Conservation (phyloP, 2,113 vertebrate genomes). For the Sapayoa aenigma region DNA sequence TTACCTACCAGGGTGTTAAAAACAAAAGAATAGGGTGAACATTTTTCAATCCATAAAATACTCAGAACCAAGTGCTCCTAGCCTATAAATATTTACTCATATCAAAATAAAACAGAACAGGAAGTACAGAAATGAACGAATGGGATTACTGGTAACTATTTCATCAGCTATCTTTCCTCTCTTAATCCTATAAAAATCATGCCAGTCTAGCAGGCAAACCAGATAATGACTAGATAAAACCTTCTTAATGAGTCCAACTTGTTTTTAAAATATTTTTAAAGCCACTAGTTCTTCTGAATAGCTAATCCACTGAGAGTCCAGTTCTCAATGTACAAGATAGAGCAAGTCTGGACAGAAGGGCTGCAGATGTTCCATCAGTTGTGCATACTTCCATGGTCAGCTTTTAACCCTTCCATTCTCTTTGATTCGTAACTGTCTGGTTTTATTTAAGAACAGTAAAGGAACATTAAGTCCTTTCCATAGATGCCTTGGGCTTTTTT, state of each 20-base stretch:
- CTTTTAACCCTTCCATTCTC: background rate
- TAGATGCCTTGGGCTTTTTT: too few species aligned
- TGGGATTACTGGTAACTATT: background rate
- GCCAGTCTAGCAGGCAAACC: background rate
- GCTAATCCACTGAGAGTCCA: background rate
- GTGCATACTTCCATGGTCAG: accelerated
- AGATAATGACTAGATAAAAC: background rate
- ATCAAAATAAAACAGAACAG: background rate
- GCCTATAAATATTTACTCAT: background rate
- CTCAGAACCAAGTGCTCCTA: background rate
- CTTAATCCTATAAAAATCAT: background rate
- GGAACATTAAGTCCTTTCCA: background rate
- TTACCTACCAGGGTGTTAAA: background rate
- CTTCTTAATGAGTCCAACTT: background rate
- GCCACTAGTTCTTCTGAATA: background rate
- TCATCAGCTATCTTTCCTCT: background rate
- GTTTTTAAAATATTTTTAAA: background rate
- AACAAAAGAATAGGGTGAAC: background rate
- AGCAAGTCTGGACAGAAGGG: background rate
- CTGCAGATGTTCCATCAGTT: background rate
- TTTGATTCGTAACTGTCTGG: background rate
- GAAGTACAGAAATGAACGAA: background rate
- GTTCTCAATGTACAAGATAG: background rate
- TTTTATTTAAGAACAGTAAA: background rate
- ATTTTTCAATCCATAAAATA: background rate